Base-by-base conservation (phyloP, 2,888 invertebrate genomes). In the Salpingus planirostris region DNA sequence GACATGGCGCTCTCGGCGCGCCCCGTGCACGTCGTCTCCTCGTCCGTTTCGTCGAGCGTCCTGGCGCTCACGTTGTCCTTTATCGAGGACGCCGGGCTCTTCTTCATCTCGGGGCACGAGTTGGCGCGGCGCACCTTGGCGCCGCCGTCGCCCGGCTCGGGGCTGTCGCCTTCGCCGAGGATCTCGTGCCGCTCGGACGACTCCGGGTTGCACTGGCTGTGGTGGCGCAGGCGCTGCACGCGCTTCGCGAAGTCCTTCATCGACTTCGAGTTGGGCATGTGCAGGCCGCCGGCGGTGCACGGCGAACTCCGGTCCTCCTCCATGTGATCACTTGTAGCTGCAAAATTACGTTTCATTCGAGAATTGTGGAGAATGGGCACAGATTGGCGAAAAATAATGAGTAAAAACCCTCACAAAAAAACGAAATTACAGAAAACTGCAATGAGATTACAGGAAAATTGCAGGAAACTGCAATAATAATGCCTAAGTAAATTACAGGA, bases 101-200 rank as follows among this genome's bases (percentile, higher is more conserved):
- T 67, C 47, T 70, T 68, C 47, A 78, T 70, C 42, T 78, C 74
- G 1, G 80, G 77, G 47, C 78, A 80, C 2, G 80, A 81, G 49
- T 72, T 72, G n/a, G 76, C 70, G 33, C 78, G 67, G 14, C 75
- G 68, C 25, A 77, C 70, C 51, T 68, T 63, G 3, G 55, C 51
- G 11, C 5, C 10, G 12, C 13, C 3, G 11, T 5, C 10, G 12
- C 21, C 3, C 29, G 32, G 35, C 27, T 39, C 39, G 5, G 69
- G 67, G 46, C 70, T 70, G 38, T 67, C 68, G 24, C 64, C 67
- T 23, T 65, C 67, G 8, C 60, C 62, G 42, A 48, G 60, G 36
- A 43, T 55, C 54, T 55, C 59, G 5, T 42, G 44, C 31, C 46
- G 41, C 14, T 60, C 60, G 1, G 56, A 47, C n/a, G 56, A 47